These are phyloP conservation scores for Eumacrocentrus americanus DNA, from an alignment of 2,888 invertebrate genomes.

Conservation along the genomic window DNA sequence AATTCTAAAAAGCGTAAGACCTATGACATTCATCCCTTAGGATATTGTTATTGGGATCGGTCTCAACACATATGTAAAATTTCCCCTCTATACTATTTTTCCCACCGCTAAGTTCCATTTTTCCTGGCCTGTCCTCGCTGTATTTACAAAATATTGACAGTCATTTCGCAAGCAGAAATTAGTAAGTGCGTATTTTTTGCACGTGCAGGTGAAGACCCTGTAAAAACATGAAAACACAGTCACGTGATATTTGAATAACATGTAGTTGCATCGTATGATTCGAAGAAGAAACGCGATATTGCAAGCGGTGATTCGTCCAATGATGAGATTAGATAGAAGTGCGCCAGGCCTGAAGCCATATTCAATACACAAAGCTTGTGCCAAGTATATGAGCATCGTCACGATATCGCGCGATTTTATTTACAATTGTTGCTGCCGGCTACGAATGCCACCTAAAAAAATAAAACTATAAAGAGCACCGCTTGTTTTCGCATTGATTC, in stretches of 20 bases:
- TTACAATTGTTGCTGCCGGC: conserved; percentile 36
- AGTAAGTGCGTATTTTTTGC: not conserved
- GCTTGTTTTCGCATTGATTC: conserved; percentile 25
- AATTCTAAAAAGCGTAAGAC: too few relatives aligned
- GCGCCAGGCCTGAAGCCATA: not conserved
- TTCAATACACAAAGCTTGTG: not conserved
- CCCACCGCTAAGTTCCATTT: too few relatives aligned
- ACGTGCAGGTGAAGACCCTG: not conserved
- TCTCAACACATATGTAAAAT: too few relatives aligned
- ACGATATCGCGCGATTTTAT: conserved; percentile 43
- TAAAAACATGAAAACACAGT: not conserved
- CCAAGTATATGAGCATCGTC: conserved; percentile 16
- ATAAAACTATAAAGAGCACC: conserved; percentile 41
- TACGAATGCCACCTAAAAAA: not conserved
- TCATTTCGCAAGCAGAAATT: too few relatives aligned
- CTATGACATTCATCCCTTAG: too few relatives aligned
- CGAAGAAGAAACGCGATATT: not conserved
- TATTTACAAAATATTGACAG: not conserved
- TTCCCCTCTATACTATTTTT: too few relatives aligned
- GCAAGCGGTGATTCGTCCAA: not conserved
- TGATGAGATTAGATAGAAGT: not conserved
- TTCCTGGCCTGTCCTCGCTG: too few relatives aligned
- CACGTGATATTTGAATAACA: not conserved
- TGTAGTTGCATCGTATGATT: not conserved
- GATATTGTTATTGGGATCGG: too few relatives aligned